Percentiles rank a stretch among this genome's conserved stretches.
Evolutionary conservation across 2,888 invertebrate genomes (phyloP).

Genomic region (Laothoe populi): DNA sequence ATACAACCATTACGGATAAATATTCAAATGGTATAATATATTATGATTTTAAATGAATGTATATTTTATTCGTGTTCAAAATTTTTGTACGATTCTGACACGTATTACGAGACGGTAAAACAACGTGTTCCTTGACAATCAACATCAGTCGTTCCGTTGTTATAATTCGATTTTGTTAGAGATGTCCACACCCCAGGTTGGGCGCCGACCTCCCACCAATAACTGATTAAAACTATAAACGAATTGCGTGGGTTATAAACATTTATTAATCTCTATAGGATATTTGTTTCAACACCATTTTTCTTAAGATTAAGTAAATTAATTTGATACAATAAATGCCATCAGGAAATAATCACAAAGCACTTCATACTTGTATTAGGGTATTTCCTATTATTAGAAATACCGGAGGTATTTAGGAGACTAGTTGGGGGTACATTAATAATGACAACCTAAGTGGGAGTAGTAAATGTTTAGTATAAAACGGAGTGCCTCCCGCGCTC

Average conservation of each 20-base stretch:
- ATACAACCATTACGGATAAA: slow-evolving; percentile 62
- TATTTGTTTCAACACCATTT: slow-evolving; percentile 73
- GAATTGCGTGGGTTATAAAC: slow-evolving; percentile 71
- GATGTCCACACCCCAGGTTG: slow-evolving; percentile 81
- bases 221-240: slow-evolving; percentile 69
- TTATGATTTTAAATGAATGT: slow-evolving; percentile 53
- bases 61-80: slow-evolving; percentile 32
- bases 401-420: too few species aligned
- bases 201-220: slow-evolving; percentile 75
- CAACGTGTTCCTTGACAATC: slow-evolving; percentile 28
- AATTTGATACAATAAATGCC: slow-evolving; percentile 56
- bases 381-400: too few species aligned
- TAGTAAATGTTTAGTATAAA: too few species aligned
- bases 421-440: too few species aligned
- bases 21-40: slow-evolving; percentile 63
- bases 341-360: slow-evolving; percentile 35
- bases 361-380: too few species aligned
- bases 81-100: slow-evolving; percentile 40
- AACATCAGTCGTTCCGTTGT: slow-evolving; percentile 46
- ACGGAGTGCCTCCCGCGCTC: too few species aligned
- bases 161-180: slow-evolving; percentile 77
- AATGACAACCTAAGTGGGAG: too few species aligned
- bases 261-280: slow-evolving; percentile 71
- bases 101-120: slow-evolving; percentile 43
- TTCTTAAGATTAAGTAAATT: slow-evolving; percentile 65